These are phyloP conservation scores for Phoxinus dragarum DNA, from an alignment of 2,797 vertebrate genomes.

Conservation along the genomic window DNA sequence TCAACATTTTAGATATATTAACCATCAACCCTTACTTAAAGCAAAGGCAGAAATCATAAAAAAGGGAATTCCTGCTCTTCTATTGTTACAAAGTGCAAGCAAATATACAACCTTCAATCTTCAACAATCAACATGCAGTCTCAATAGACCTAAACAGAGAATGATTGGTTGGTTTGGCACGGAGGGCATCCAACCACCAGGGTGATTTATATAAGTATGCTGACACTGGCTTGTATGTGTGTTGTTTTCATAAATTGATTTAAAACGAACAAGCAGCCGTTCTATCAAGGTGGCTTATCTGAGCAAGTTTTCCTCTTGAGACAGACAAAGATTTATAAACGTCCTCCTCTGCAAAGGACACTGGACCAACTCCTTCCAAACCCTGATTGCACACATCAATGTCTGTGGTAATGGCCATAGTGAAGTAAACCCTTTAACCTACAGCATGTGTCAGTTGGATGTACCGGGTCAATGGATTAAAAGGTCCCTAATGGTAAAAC, in stretches of 20 bases:
- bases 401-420: not conserved
- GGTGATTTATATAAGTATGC: conserved; percentile 1
- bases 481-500: not conserved
- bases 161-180: conserved; percentile 4
- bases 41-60: not conserved
- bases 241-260: conserved; percentile 25
- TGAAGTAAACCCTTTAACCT: not conserved
- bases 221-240: conserved; percentile 6
- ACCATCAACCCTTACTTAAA: not conserved
- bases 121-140: not conserved
- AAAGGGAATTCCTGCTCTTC: not conserved
- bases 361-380: not conserved
- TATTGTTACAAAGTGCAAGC: not conserved
- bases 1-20: not conserved
- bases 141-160: not conserved
- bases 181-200: conserved; percentile 18
- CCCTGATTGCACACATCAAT: not conserved
- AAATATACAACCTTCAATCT: conserved; percentile 1
- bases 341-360: conserved; percentile 2
- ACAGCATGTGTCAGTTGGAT: not conserved
- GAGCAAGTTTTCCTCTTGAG: conserved; percentile 23
- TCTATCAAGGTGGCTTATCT: conserved; percentile 30
- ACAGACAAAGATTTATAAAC: conserved; percentile 20
- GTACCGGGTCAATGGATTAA: not conserved
- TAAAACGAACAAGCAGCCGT: conserved; percentile 25